Evolutionary conservation across 2,797 vertebrate species (phyloP).

Genomic region (Pygocentrus nattereri): DNA sequence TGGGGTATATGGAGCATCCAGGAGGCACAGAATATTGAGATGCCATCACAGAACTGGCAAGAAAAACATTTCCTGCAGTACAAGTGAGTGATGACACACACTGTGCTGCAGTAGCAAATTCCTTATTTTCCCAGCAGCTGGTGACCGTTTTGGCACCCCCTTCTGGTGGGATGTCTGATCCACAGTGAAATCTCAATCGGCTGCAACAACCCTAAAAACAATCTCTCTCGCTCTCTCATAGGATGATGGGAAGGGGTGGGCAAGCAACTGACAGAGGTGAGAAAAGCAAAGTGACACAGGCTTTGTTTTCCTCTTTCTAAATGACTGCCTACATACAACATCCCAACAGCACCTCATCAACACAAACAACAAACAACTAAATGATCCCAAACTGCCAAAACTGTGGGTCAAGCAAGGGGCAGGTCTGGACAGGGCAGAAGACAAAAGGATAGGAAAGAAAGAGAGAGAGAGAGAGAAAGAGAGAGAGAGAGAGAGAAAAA

Average conservation of each 20-base stretch:
- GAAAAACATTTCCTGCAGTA: too few relatives aligned
- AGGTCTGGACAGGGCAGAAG: background rate
- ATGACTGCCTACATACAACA: background rate
- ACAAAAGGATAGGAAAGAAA: background rate
- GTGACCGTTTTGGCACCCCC: background rate
- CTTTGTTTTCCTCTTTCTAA: background rate
- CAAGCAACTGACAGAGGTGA: background rate
- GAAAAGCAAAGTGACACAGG: background rate
- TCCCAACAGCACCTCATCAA: background rate
- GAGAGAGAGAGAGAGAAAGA: background rate
- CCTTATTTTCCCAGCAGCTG: background rate
- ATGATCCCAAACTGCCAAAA: background rate
- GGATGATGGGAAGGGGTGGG: background rate
- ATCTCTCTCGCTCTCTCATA: too few relatives aligned
- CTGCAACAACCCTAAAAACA: too few relatives aligned
- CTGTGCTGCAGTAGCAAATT: background rate
- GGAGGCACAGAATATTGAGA: too few relatives aligned
- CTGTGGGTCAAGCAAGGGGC: background rate
- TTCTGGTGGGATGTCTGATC: background rate
- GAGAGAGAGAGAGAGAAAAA: too few relatives aligned
- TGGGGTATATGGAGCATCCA: too few relatives aligned
- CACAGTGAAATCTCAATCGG: background rate
- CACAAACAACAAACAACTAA: background rate
- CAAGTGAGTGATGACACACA: too few relatives aligned
- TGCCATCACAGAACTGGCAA: too few relatives aligned